These are phyloP conservation scores for Tineola bisselliella DNA, from an alignment of 2,888 invertebrate genomes.

Conservation along the genomic window DNA sequence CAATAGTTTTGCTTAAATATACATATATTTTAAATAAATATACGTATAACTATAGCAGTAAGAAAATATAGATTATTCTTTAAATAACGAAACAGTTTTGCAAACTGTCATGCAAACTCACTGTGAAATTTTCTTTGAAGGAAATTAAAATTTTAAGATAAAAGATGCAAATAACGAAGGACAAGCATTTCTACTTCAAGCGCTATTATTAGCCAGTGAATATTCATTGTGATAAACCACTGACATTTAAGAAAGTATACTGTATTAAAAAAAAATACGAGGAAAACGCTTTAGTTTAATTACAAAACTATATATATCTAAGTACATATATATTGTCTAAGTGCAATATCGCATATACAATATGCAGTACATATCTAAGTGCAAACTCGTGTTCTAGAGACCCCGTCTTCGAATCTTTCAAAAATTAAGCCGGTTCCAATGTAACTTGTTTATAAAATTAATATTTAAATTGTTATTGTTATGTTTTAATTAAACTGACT, in stretches of 20 bases:
- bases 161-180: background rate
- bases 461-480: too few relatives aligned
- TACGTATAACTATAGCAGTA: too few relatives aligned
- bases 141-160: background rate
- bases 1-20: background rate
- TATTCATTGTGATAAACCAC: slow-evolving; percentile 3
- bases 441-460: too few relatives aligned
- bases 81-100: background rate
- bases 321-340: too few relatives aligned
- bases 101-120: background rate
- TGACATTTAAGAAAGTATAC: background rate
- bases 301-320: too few relatives aligned
- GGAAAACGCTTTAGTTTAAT: background rate
- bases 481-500: too few relatives aligned
- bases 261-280: background rate
- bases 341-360: too few relatives aligned
- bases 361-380: too few relatives aligned
- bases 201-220: background rate
- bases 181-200: slow-evolving; percentile 7
- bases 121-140: background rate
- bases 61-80: too few relatives aligned
- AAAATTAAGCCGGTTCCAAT: too few relatives aligned
- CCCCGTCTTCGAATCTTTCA: too few relatives aligned
- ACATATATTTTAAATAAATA: background rate
- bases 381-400: too few relatives aligned